Percentiles rank a stretch among this genome's conserved stretches.
Conservation (phyloP, 2,113 vertebrate species). For the Neodon shergylaensis region DNA sequence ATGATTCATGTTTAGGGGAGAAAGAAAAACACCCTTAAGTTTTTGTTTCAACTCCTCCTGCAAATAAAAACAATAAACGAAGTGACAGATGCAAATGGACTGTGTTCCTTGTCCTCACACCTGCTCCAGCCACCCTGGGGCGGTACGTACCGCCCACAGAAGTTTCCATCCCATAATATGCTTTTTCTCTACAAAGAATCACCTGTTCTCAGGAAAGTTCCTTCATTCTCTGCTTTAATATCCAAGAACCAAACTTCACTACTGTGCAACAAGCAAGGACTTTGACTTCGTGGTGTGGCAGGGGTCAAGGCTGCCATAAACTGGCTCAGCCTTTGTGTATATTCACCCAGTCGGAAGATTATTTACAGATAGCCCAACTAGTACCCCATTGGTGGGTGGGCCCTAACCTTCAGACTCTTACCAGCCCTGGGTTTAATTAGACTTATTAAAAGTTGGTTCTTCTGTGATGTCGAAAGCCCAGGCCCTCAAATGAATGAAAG, state of each 20-base stretch:
- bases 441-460: neutral
- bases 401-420: neutral
- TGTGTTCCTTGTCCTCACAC: constrained; percentile 67
- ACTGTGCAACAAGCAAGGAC: neutral
- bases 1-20: too few relatives aligned
- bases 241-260: neutral
- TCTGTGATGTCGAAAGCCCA: neutral
- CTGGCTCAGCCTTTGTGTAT: neutral
- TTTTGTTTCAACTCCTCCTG: too few relatives aligned
- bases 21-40: too few relatives aligned
- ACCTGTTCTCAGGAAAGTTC: neutral
- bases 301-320: neutral
- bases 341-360: neutral
- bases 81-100: constrained; percentile 78
- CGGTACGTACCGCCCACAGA: neutral
- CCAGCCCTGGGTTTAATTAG: neutral
- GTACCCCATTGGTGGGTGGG: neutral
- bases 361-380: neutral
- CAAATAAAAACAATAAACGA: constrained; percentile 39
- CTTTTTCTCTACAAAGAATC: neutral
- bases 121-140: neutral
- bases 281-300: neutral
- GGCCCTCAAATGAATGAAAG: neutral
- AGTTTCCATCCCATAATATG: neutral
- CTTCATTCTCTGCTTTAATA: neutral